Evolutionary conservation across 2,888 invertebrate genomes (phyloP).

Genomic region (Meliscaeva auricollis): DNA sequence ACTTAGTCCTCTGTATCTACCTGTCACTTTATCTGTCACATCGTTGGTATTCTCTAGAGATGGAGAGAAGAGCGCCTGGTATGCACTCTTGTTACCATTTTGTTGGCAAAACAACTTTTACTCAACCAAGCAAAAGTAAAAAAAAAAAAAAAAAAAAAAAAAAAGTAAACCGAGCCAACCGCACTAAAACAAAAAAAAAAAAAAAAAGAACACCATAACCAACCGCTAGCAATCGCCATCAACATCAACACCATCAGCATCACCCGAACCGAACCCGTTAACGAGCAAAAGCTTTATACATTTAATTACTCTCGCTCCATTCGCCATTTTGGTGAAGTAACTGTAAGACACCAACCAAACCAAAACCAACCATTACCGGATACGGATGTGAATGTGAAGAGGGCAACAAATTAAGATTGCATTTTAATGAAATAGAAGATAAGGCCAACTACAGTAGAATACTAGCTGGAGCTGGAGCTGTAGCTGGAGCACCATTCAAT

Average conservation of each 20-base stretch:
- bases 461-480: too few species aligned
- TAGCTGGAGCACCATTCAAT: slow-evolving; percentile 20
- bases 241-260: slow-evolving; percentile 11
- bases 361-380: not conserved
- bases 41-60: slow-evolving; percentile 1
- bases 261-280: slow-evolving; percentile 61
- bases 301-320: slow-evolving; percentile 65
- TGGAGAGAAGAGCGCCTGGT: slow-evolving; percentile 3
- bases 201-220: slow-evolving; percentile 26
- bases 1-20: not conserved
- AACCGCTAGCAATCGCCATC: too few species aligned
- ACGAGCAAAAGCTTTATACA: slow-evolving; percentile 70
- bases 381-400: slow-evolving; percentile 26
- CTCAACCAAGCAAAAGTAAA: slow-evolving; percentile 2
- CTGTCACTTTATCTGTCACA: slow-evolving; percentile 32
- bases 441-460: slow-evolving; percentile 17
- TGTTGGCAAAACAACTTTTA: slow-evolving; percentile 22
- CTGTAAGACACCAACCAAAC: slow-evolving; percentile 2
- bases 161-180: slow-evolving; percentile 28
- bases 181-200: slow-evolving; percentile 34
- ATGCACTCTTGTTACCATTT: slow-evolving; percentile 17
- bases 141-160: slow-evolving; percentile 11
- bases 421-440: slow-evolving; percentile 73
- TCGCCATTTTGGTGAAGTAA: slow-evolving; percentile 2
- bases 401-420: slow-evolving; percentile 72